These are phyloP conservation scores for Dryobotodes eremita DNA, from an alignment of 2,888 invertebrate species.

Conservation along the genomic window DNA sequence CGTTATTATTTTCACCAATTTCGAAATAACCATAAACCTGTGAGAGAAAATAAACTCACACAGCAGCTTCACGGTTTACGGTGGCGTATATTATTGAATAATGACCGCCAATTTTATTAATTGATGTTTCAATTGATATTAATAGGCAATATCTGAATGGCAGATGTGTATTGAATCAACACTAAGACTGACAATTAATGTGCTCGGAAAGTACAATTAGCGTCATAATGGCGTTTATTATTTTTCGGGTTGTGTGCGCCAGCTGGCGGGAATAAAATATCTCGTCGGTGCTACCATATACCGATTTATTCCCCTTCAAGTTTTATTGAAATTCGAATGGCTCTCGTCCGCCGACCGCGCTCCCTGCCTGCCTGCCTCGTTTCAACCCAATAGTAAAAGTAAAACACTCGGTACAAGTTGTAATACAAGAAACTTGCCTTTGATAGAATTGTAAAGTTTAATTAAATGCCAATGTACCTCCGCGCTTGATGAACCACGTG, in stretches of 20 bases:
- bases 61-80: slow-evolving; percentile 26
- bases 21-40: slow-evolving; percentile 32
- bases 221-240: slow-evolving; percentile 69
- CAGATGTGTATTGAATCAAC: slow-evolving; percentile 69
- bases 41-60: slow-evolving; percentile 34
- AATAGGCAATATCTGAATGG: slow-evolving; percentile 68
- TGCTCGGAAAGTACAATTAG: slow-evolving; percentile 67
- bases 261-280: slow-evolving; percentile 81
- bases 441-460: slow-evolving; percentile 61
- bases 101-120: slow-evolving; percentile 65
- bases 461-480: slow-evolving; percentile 50
- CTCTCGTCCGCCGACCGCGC: slow-evolving; percentile 67
- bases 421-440: slow-evolving; percentile 55
- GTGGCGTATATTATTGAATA: slow-evolving; percentile 64
- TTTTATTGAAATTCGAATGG: slow-evolving; percentile 87
- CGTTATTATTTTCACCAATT: slow-evolving; percentile 39
- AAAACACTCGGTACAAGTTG: slow-evolving; percentile 67
- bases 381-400: slow-evolving; percentile 70
- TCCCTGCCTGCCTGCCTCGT: slow-evolving; percentile 60
- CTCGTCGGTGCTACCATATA: slow-evolving; percentile 68
- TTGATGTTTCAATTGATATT: slow-evolving; percentile 68
- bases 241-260: slow-evolving; percentile 70
- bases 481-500: slow-evolving; percentile 41
- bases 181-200: slow-evolving; percentile 60
- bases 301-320: slow-evolving; percentile 84